Conservation (phyloP, 2,888 invertebrate genomes). For the Drosophila neonasuta region DNA sequence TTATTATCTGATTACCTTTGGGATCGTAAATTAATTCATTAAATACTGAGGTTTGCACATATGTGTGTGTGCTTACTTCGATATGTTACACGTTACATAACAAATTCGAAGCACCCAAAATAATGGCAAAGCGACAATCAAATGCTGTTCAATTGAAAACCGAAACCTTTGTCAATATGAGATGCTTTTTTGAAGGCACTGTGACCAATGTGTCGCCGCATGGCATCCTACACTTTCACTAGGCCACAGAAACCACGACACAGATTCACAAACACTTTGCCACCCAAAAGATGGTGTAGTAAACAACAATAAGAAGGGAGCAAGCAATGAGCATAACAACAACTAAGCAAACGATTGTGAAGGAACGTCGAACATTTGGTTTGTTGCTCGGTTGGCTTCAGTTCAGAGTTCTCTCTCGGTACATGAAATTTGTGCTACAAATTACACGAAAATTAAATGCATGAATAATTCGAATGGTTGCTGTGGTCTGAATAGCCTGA, state of each 20-base stretch:
- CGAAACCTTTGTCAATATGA: conserved; percentile 36
- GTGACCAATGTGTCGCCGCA: conserved; percentile 30
- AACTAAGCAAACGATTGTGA: conserved; percentile 57
- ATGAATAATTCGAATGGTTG: conserved; percentile 77
- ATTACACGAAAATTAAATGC: conserved; percentile 77
- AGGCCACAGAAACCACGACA: conserved; percentile 50
- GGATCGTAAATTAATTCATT: no score
- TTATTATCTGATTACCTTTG: no score
- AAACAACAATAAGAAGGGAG: conserved; percentile 15
- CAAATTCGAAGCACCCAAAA: background rate
- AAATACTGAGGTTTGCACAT: no score
- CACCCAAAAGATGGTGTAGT: conserved; percentile 26
- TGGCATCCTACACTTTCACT: conserved; percentile 64
- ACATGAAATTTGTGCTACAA: conserved; percentile 73
- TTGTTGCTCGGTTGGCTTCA: conserved; percentile 59
- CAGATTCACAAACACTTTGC: conserved; percentile 48
- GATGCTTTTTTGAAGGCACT: conserved; percentile 27
- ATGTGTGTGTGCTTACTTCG: no score
- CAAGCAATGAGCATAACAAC: conserved; percentile 26
- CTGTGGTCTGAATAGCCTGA: conserved; percentile 69
- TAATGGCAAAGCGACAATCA: background rate
- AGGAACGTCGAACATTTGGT: conserved; percentile 67
- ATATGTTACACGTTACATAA: background rate
- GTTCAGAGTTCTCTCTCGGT: conserved; percentile 45
- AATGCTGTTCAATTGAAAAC: conserved; percentile 18